A percentile compares a stretch with the other conserved stretches of the same genome.
Conservation (phyloP, 1,140 invertebrate genomes). For the Vanessa tameamea region DNA sequence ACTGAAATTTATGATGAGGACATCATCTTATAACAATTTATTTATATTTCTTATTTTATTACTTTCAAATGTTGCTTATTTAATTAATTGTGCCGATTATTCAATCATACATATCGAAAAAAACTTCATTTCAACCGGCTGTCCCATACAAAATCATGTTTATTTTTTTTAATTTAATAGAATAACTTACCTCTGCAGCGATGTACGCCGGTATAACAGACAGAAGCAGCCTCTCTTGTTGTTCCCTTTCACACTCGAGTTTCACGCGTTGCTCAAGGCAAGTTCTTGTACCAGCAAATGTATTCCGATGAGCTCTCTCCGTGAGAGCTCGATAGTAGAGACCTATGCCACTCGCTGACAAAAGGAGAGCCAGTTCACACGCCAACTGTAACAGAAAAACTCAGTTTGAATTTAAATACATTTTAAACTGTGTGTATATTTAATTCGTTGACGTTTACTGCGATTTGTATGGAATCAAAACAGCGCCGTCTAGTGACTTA, state of each 20-base stretch:
- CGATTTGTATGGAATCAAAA: too few relatives aligned
- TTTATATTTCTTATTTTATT: too few relatives aligned
- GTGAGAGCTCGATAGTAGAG: slow-evolving; percentile 94
- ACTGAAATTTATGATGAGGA: too few relatives aligned
- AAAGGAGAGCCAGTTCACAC: slow-evolving; percentile 88
- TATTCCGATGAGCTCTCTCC: slow-evolving; percentile 89
- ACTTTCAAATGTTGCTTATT: too few relatives aligned
- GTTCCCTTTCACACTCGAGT: slow-evolving; percentile 94
- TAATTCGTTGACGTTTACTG: too few relatives aligned
- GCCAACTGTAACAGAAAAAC: slow-evolving; percentile 82
- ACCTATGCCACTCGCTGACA: slow-evolving; percentile 89
- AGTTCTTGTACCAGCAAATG: slow-evolving; percentile 92
- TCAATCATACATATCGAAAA: too few relatives aligned
- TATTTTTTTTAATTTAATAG: neutral
- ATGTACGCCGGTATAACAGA: slow-evolving; percentile 97
- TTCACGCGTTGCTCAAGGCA: slow-evolving; percentile 96
- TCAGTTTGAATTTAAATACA: neutral
- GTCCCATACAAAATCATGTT: too few relatives aligned
- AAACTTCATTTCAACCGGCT: too few relatives aligned
- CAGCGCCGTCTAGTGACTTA: too few relatives aligned
- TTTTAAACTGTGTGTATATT: too few relatives aligned
- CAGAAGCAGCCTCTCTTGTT: slow-evolving; percentile 93
- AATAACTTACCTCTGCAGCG: slow-evolving; percentile 88
- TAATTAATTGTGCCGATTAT: too few relatives aligned
- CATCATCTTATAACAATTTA: too few relatives aligned